phyloP scores from a whole-genome alignment of 2,113 vertebrate species.

The Rhinoptilus africanus region DNA sequence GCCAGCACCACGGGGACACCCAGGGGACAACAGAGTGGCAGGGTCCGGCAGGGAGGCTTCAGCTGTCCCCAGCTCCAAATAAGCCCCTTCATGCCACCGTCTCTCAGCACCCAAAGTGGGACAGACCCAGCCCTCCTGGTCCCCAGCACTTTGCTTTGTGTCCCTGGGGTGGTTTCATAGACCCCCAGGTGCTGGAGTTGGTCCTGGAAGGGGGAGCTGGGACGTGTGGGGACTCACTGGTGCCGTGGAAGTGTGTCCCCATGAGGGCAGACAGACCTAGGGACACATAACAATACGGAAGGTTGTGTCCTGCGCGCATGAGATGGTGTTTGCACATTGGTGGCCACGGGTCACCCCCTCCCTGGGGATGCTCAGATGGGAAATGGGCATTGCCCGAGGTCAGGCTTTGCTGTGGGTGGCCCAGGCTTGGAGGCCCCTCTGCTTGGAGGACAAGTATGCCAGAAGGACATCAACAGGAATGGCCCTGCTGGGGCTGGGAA shows the following conservation, averaged over 20 bases:
- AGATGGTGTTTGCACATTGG: not conserved
- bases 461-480: not conserved
- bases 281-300: not conserved
- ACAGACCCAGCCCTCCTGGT: not conserved
- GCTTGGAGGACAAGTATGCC: not conserved
- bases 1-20: accelerated
- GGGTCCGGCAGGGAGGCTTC: not conserved
- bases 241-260: accelerated
- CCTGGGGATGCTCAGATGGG: not conserved
- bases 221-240: not conserved
- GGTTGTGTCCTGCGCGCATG: accelerated
- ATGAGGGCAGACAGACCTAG: not conserved
- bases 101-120: not conserved
- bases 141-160: not conserved
- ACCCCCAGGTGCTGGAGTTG: not conserved
- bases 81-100: not conserved
- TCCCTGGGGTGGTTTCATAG: not conserved
- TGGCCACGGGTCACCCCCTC: not conserved
- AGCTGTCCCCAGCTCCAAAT: not conserved
- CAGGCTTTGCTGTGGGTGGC: not conserved
- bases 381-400: not conserved
- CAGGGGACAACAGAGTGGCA: not conserved
- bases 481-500: not conserved
- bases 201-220: not conserved
- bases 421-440: not conserved